phyloP scores from a whole-genome alignment of 2,888 invertebrate species.

The Diaphora mendica region DNA sequence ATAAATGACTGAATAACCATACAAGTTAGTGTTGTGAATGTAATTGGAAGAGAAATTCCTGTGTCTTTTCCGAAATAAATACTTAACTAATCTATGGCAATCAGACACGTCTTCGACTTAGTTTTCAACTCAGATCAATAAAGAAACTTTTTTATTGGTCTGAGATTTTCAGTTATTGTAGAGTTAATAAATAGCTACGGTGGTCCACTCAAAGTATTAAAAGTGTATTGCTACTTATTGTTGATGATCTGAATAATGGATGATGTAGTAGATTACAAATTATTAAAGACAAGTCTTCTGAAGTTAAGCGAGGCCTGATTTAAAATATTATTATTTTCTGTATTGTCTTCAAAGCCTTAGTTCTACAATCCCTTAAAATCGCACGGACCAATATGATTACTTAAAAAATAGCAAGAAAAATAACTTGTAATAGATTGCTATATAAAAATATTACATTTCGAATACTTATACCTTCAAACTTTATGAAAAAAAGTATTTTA shows the following conservation, averaged over 20 bases:
- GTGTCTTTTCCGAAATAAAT: conserved; percentile 14
- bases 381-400: neutral
- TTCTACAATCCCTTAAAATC: neutral
- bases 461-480: no score
- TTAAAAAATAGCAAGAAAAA: neutral
- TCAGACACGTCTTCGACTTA: neutral
- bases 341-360: no score
- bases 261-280: neutral
- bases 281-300: no score
- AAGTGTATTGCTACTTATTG: neutral
- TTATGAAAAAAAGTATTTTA: neutral
- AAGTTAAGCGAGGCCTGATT: no score
- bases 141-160: no score
- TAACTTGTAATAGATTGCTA: neutral
- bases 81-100: conserved; percentile 5
- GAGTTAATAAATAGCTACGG: neutral
- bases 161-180: neutral
- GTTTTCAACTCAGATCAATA: no score
- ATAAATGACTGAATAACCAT: neutral
- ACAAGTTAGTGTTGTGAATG: neutral
- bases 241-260: neutral
- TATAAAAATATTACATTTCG: no score
- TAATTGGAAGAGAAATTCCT: neutral
- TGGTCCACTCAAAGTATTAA: neutral
- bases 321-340: neutral